These are phyloP conservation scores for Caerostris extrusa DNA, from an alignment of 1,140 invertebrate species.

Conservation along the genomic window DNA sequence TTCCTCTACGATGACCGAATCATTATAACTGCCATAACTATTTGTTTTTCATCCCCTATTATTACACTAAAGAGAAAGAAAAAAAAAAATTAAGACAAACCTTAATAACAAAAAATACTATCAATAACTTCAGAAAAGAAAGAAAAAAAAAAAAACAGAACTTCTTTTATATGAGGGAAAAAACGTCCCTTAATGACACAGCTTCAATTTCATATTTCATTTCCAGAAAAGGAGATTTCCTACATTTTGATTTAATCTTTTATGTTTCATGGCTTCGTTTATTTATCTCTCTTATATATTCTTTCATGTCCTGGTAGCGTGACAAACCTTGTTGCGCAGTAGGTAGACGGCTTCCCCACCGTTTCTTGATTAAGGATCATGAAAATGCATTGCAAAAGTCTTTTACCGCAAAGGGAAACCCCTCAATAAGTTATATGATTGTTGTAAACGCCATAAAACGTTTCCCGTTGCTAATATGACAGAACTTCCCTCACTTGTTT, in stretches of 20 bases:
- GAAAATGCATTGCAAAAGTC: constrained; percentile 64
- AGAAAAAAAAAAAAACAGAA: constrained; percentile 8
- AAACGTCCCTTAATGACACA: constrained; percentile 64
- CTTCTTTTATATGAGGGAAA: constrained; percentile 35
- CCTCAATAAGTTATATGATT: constrained; percentile 38
- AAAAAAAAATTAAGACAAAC: not conserved
- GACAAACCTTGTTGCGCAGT: constrained; percentile 67
- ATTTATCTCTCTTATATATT: not conserved
- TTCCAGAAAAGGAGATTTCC: constrained; percentile 61
- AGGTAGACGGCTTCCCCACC: not conserved
- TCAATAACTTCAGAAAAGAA: constrained; percentile 61
- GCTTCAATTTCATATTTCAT: constrained; percentile 76
- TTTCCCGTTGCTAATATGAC: constrained; percentile 11
- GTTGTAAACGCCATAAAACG: constrained; percentile 33
- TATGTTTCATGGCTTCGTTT: constrained; percentile 14
- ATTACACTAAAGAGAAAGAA: not conserved
- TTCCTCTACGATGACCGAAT: not conserved
- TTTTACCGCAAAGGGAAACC: constrained; percentile 19
- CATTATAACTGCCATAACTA: not conserved
- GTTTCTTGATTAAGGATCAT: constrained; percentile 54
- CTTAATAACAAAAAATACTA: constrained; percentile 51
- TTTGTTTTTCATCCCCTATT: not conserved
- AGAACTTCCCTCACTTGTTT: not conserved
- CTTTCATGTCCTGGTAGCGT: constrained; percentile 58
- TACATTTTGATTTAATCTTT: constrained; percentile 72